Conservation (phyloP, 1,140 invertebrate genomes). For the Bombus turneri region DNA sequence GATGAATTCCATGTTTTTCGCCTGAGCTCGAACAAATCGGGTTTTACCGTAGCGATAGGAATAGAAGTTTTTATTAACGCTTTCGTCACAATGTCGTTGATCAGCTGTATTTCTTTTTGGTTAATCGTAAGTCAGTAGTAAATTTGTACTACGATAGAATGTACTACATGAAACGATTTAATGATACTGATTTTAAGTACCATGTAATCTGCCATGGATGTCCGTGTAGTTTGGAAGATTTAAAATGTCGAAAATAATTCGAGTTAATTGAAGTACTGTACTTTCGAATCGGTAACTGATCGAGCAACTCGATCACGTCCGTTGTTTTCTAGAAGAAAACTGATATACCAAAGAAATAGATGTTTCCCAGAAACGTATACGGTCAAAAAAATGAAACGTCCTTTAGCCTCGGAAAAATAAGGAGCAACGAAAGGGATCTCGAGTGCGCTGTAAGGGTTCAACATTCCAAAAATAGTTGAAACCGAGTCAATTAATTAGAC, state of each 20-base stretch:
- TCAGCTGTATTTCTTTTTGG: not conserved
- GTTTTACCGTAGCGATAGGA: not conserved
- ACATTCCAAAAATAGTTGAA: slow-evolving; percentile 27
- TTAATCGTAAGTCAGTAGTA: not conserved
- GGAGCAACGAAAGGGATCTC: slow-evolving; percentile 9
- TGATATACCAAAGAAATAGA: not conserved
- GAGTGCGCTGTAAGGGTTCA: slow-evolving; percentile 7
- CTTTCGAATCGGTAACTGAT: slow-evolving; percentile 7
- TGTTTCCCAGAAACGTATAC: not conserved
- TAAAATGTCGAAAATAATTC: not conserved
- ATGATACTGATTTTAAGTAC: not conserved
- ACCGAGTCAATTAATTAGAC: slow-evolving; percentile 29
- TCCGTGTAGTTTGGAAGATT: not conserved
- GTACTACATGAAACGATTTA: not conserved
- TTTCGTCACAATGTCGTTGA: not conserved
- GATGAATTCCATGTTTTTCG: not conserved
- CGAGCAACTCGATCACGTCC: slow-evolving; percentile 20
- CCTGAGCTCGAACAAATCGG: not conserved
- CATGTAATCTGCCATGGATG: not conserved
- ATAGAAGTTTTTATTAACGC: not conserved
- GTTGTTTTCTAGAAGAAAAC: slow-evolving; percentile 4
- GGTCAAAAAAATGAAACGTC: not conserved
- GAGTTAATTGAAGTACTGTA: not conserved
- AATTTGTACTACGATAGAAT: not conserved
- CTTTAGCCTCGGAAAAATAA: slow-evolving; percentile 12